Conservation (phyloP, 2,113 vertebrate genomes). For the Pelusios castaneus region DNA sequence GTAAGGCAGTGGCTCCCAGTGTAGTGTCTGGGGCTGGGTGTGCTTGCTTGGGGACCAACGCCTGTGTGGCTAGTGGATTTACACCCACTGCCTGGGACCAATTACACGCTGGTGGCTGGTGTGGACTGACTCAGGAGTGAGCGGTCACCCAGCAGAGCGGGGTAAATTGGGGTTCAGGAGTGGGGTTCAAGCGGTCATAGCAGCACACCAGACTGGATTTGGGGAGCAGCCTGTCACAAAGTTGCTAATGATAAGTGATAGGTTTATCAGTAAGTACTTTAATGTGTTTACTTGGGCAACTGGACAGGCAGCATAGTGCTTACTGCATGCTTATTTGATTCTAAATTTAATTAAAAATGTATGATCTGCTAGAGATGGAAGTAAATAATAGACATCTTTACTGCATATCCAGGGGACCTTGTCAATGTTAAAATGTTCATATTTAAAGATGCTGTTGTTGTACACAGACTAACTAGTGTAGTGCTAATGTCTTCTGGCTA, state of each 20-base stretch:
- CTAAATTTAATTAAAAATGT: conserved; percentile 3
- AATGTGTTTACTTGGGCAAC: background rate
- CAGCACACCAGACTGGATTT: too few species aligned
- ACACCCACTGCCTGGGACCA: too few species aligned
- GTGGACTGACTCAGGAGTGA: too few species aligned
- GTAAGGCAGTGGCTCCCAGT: too few species aligned
- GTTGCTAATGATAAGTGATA: background rate
- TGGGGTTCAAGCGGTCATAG: too few species aligned
- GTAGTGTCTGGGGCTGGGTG: too few species aligned
- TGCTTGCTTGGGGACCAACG: too few species aligned
- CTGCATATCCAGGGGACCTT: background rate
- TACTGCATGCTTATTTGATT: background rate
- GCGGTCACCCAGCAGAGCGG: too few species aligned
- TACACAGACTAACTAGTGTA: background rate
- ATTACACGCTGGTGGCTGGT: too few species aligned
- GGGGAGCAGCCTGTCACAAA: too few species aligned
- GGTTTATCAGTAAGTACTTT: background rate
- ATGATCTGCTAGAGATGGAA: background rate
- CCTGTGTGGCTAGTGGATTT: too few species aligned
- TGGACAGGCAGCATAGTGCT: background rate
- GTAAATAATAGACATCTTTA: background rate
- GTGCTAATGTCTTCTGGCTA: background rate
- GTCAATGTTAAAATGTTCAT: background rate
- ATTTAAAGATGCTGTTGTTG: background rate
- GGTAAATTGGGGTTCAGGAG: too few species aligned